A percentile compares a stretch with the other conserved stretches of the same genome.
Conservation (phyloP, 1,140 invertebrate genomes). For the Drosophila pseudoananassae region DNA sequence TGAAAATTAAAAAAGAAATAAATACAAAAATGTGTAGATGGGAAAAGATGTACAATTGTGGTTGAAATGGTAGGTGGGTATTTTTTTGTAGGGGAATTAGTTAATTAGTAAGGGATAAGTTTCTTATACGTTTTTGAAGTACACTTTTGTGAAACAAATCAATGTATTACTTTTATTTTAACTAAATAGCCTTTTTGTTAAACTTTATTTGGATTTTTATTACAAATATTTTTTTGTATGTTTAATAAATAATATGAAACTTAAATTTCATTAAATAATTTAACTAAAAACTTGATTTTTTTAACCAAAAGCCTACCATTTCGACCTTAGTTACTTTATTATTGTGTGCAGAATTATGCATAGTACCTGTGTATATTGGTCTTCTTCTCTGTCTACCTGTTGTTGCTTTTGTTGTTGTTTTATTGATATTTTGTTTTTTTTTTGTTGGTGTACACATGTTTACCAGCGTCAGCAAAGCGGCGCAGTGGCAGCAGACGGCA, state of each 20-base stretch:
- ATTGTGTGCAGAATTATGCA: neutral
- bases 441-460: constrained; percentile 52
- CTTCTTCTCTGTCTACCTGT: constrained; percentile 9
- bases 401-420: neutral
- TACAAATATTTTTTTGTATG: no score
- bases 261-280: no score
- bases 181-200: no score
- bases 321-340: constrained; percentile 5
- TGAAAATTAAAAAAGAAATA: constrained; percentile 58
- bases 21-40: constrained; percentile 26
- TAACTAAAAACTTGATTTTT: neutral
- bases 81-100: neutral
- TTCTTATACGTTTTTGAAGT: no score
- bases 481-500: constrained; percentile 66
- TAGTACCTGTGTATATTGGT: constrained; percentile 21
- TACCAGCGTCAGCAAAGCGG: constrained; percentile 76
- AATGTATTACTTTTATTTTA: no score
- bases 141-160: no score
- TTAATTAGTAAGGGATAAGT: no score
- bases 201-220: no score
- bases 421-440: constrained; percentile 12
- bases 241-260: no score
- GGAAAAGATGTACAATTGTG: constrained; percentile 3
- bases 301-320: neutral
- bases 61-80: constrained; percentile 3